Percentiles rank a stretch among this genome's conserved stretches.
Conservation (phyloP, 2,888 invertebrate species). For the Hyppa rectilinea region DNA sequence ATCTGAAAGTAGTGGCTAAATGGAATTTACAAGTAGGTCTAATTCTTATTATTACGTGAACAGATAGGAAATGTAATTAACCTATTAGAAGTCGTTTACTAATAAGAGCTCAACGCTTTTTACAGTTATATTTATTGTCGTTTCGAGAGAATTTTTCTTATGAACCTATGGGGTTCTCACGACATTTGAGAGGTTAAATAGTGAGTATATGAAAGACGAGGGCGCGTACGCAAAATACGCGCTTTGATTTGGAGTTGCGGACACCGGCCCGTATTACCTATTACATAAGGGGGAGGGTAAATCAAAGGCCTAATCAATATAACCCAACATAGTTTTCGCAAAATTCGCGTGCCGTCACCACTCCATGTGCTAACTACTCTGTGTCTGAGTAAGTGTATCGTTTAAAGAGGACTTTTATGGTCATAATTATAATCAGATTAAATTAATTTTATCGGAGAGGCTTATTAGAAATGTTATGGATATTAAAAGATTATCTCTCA, state of each 20-base stretch:
- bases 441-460: conserved; percentile 9
- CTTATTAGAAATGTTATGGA: conserved; percentile 4
- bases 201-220: too few relatives aligned
- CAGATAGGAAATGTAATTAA: too few relatives aligned
- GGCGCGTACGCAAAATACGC: too few relatives aligned
- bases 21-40: neutral
- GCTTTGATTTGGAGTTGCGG: too few relatives aligned
- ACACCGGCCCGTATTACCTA: too few relatives aligned
- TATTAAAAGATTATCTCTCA: conserved; percentile 2
- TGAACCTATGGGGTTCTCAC: too few relatives aligned
- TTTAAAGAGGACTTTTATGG: neutral
- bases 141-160: too few relatives aligned
- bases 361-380: conserved; percentile 5
- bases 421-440: neutral
- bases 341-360: neutral
- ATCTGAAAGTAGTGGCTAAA: neutral
- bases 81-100: too few relatives aligned
- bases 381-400: neutral
- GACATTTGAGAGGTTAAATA: too few relatives aligned
- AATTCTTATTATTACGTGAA: neutral
- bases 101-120: too few relatives aligned
- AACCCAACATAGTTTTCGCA: neutral
- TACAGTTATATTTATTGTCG: too few relatives aligned
- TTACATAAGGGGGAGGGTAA: neutral
- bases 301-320: neutral